phyloP scores from a whole-genome alignment of 2,113 vertebrate species.

The Lycocorax pyrrhopterus region DNA sequence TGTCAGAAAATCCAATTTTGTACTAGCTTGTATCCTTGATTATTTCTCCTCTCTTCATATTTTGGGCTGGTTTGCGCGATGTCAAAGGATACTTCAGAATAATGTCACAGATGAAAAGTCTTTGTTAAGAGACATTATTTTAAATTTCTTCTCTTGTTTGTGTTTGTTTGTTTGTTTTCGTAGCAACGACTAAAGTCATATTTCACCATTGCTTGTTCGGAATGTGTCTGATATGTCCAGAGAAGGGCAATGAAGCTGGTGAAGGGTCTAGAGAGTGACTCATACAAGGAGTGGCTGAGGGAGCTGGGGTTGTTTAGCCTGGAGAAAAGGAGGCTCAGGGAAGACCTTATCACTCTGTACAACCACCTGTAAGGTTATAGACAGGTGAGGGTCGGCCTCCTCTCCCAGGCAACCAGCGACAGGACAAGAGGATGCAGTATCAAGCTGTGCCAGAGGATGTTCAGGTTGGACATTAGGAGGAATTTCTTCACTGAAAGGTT shows the following conservation, averaged over 20 bases:
- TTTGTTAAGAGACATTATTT: not conserved
- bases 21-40: not conserved
- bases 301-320: not conserved
- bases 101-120: not conserved
- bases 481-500: not conserved
- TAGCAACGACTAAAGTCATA: not conserved
- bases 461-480: not conserved
- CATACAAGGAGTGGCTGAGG: not conserved
- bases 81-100: not conserved
- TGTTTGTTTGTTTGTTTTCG: not conserved
- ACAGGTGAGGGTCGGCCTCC: rapidly evolving
- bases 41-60: not conserved
- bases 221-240: not conserved
- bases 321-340: not conserved
- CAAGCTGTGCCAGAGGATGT: not conserved
- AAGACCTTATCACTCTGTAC: not conserved
- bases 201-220: not conserved
- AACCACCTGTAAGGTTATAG: not conserved
- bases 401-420: not conserved
- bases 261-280: not conserved
- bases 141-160: not conserved
- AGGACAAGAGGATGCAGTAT: not conserved
- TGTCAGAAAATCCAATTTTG: constrained; percentile 9
- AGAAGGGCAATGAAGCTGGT: not conserved
- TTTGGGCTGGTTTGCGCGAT: not conserved